Evolutionary conservation across 2,888 invertebrate genomes (phyloP).

Genomic region (Leucophenga maculata): DNA sequence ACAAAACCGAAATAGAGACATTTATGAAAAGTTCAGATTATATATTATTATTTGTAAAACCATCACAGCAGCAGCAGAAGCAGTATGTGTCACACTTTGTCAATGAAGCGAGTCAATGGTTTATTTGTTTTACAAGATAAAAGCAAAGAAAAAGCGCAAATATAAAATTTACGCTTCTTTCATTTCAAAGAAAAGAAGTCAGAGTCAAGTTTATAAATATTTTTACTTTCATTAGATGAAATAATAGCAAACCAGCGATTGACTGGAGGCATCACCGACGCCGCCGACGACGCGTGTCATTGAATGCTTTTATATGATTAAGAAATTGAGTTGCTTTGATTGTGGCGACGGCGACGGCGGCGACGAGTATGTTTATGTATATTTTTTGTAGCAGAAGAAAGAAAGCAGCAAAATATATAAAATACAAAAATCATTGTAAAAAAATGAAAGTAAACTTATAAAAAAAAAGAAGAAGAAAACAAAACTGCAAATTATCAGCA

Average conservation of each 20-base stretch:
- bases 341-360: not conserved
- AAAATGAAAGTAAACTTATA: slow-evolving; percentile 44
- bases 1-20: no score
- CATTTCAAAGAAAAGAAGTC: not conserved
- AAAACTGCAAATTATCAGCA: no score
- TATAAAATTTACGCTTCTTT: slow-evolving; percentile 1
- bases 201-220: slow-evolving; percentile 5
- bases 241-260: slow-evolving; percentile 2
- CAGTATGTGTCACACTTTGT: slow-evolving; percentile 16
- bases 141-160: slow-evolving; percentile 1
- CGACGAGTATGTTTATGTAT: no score
- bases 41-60: not conserved
- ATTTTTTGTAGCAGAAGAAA: slow-evolving; percentile 8
- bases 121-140: not conserved
- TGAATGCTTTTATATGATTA: slow-evolving; percentile 18
- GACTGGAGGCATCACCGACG: not conserved
- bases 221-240: slow-evolving; percentile 22
- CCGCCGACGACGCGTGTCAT: slow-evolving; percentile 8
- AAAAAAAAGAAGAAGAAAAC: no score
- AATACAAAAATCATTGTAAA: no score
- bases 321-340: slow-evolving; percentile 10
- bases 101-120: slow-evolving; percentile 15
- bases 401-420: slow-evolving; percentile 32
- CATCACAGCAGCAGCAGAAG: not conserved
- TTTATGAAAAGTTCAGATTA: no score